phyloP scores from a whole-genome alignment of 92 coral and sea anemone species.

The Zoanthus solanderi region DNA sequence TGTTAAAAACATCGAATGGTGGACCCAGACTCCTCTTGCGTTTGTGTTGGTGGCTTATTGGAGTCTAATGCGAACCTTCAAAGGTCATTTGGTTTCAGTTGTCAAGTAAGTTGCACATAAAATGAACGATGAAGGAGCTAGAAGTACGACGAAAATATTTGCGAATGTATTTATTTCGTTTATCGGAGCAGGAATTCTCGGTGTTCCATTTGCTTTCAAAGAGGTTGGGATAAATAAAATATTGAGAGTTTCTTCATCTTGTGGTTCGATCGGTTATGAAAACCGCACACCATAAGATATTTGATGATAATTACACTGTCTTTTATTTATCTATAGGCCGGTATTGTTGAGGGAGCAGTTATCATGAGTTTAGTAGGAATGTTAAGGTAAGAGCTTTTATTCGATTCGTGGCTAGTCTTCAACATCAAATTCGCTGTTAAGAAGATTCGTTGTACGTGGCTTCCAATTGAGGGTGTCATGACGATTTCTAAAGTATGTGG shows the following conservation, averaged over 20 bases:
- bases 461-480: conserved; percentile 14
- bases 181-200: conserved; percentile 99
- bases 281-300: background rate
- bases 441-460: conserved; percentile 21
- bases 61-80: background rate
- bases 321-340: conserved; percentile 74
- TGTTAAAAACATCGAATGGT: background rate
- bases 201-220: conserved; percentile 97
- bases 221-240: conserved; percentile 70
- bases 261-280: background rate
- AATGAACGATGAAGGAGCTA: conserved; percentile 91
- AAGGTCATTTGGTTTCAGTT: conserved; percentile 4
- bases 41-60: background rate
- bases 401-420: conserved; percentile 1
- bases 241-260: background rate
- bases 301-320: background rate
- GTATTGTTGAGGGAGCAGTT: conserved; percentile 88
- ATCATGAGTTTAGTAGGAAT: conserved; percentile 89
- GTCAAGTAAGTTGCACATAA: background rate
- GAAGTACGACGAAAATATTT: conserved; percentile 90
- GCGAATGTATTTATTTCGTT: conserved; percentile 97
- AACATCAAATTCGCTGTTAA: background rate
- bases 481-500: background rate
- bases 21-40: background rate
- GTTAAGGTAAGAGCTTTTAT: conserved; percentile 71